These are phyloP conservation scores for Himalopsyche japonica DNA, from an alignment of 2,888 invertebrate genomes.

Conservation along the genomic window DNA sequence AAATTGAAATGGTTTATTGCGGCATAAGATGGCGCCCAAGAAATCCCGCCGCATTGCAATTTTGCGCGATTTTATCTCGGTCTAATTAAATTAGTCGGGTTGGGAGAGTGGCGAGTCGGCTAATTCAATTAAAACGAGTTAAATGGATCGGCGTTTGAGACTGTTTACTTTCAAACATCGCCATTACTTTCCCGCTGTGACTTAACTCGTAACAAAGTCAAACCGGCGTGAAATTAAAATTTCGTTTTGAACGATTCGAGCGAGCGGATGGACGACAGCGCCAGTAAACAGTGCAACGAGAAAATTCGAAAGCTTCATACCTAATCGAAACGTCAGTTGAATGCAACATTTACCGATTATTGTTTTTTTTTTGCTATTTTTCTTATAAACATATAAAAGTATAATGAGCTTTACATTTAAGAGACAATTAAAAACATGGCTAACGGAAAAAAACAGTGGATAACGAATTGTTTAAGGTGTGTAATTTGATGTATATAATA, in stretches of 20 bases:
- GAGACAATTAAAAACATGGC: no score
- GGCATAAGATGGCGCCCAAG: neutral
- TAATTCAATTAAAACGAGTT: conserved; percentile 16
- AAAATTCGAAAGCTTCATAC: neutral
- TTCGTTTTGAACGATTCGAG: neutral
- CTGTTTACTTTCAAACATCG: neutral
- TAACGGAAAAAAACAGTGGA: no score
- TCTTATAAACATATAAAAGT: no score
- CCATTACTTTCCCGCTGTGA: neutral
- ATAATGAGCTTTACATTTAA: no score
- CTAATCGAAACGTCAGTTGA: neutral
- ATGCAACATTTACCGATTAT: no score
- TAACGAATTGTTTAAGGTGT: no score
- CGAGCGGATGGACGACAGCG: neutral
- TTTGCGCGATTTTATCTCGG: conserved; percentile 7
- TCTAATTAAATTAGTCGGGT: conserved; percentile 10
- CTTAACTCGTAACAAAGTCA: neutral
- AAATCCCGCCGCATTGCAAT: neutral
- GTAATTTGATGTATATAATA: no score
- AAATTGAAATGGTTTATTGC: neutral
- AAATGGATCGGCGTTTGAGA: conserved; percentile 7
- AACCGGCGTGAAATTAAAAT: conserved; percentile 29
- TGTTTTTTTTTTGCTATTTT: no score
- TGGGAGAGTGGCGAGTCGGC: conserved; percentile 4
- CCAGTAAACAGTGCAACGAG: neutral